Conservation (phyloP, 2,888 invertebrate genomes). For the Anticlea derivata region DNA sequence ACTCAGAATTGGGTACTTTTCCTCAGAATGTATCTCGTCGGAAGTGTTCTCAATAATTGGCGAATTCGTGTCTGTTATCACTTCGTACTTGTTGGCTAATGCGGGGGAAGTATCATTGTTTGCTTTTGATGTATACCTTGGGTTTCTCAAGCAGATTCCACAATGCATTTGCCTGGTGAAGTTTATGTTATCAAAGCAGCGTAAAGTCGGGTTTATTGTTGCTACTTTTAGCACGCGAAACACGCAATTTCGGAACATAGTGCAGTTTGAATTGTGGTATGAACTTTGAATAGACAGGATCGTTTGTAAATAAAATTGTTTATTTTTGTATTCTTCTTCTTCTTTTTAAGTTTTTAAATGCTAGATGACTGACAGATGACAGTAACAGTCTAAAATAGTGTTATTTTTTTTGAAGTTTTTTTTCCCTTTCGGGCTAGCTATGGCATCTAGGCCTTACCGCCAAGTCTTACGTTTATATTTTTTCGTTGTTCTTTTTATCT, state of each 20-base stretch:
- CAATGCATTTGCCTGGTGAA: constrained; percentile 63
- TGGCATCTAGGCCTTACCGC: no score
- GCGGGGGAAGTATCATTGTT: constrained; percentile 68
- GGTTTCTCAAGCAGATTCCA: constrained; percentile 62
- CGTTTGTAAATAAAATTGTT: no score
- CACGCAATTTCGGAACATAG: constrained; percentile 32
- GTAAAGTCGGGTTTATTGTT: constrained; percentile 27
- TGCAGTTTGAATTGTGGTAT: neutral
- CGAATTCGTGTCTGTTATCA: constrained; percentile 88
- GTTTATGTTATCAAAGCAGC: constrained; percentile 41
- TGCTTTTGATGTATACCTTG: constrained; percentile 64
- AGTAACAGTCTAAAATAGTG: no score
- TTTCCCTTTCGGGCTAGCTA: no score
- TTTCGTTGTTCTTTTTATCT: no score
- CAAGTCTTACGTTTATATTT: no score
- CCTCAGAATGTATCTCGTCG: constrained; percentile 82
- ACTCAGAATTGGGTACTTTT: constrained; percentile 61
- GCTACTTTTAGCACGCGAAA: constrained; percentile 21
- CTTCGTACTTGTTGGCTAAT: constrained; percentile 85
- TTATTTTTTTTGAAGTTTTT: no score
- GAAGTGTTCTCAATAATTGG: constrained; percentile 88
- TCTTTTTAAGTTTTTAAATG: no score
- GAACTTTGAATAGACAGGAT: no score
- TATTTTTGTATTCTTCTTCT: constrained; percentile 8
- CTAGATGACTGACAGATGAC: no score